Evolutionary conservation across 2,888 invertebrate genomes (phyloP).

Genomic region (Hemaris fuciformis): DNA sequence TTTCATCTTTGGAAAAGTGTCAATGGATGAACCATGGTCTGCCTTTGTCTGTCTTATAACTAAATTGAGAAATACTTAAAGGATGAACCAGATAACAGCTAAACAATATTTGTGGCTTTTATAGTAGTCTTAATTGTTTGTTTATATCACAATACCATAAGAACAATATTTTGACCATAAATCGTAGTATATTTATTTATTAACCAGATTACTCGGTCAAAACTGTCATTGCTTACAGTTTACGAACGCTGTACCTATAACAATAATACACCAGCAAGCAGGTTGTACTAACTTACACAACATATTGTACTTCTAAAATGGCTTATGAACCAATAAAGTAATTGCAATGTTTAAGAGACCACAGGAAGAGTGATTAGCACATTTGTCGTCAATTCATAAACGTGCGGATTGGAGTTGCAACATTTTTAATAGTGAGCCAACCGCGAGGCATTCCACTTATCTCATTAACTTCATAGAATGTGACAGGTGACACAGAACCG

Average conservation of each 20-base stretch:
- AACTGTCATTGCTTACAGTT: too few species aligned
- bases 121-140: too few species aligned
- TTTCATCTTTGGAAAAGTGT: too few species aligned
- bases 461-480: slow-evolving; percentile 49
- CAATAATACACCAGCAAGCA: neutral
- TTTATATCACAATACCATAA: too few species aligned
- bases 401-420: slow-evolving; percentile 1
- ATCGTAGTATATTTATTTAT: too few species aligned
- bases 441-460: slow-evolving; percentile 44
- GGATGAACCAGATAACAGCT: too few species aligned
- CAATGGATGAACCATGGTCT: too few species aligned
- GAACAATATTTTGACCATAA: too few species aligned
- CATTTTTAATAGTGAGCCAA: slow-evolving; percentile 14
- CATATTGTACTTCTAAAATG: neutral
- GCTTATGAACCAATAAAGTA: neutral
- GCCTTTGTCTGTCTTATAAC: too few species aligned
- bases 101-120: too few species aligned
- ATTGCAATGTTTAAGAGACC: neutral
- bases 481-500: slow-evolving; percentile 69
- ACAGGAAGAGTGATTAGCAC: slow-evolving; percentile 4
- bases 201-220: too few species aligned
- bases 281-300: neutral
- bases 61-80: too few species aligned
- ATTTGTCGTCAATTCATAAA: slow-evolving; percentile 8
- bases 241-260: neutral